These are phyloP conservation scores for Neomorphus geoffroyi DNA, from an alignment of 2,797 vertebrate species.

Conservation along the genomic window DNA sequence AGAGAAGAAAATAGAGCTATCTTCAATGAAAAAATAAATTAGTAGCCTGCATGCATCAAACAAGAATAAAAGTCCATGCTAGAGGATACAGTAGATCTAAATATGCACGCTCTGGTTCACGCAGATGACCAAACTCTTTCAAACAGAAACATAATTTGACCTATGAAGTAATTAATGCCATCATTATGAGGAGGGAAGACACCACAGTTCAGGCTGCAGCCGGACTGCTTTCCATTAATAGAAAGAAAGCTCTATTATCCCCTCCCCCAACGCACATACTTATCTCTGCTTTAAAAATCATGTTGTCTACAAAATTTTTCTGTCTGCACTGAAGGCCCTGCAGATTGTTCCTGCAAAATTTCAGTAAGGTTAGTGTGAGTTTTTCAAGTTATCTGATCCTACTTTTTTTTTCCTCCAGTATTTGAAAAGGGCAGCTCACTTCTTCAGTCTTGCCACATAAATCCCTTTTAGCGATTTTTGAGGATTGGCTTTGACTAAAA, in stretches of 20 bases:
- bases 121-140: slow-evolving; percentile 13
- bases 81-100: slow-evolving; percentile 22
- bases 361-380: neutral
- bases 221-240: slow-evolving; percentile 44
- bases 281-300: slow-evolving; percentile 23
- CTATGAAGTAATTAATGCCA: slow-evolving; percentile 62
- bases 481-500: neutral
- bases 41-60: slow-evolving; percentile 10
- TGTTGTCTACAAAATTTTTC: neutral
- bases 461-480: neutral
- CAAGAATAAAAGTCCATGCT: slow-evolving; percentile 9
- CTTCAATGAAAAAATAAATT: slow-evolving; percentile 30
- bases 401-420: neutral
- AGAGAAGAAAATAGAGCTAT: neutral
- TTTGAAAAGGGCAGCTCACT: neutral
- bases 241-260: slow-evolving; percentile 45
- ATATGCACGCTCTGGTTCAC: slow-evolving; percentile 46
- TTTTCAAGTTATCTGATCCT: neutral
- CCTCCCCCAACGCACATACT: neutral
- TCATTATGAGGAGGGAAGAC: slow-evolving; percentile 45
- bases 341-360: neutral
- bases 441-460: neutral
- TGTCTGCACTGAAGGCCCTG: neutral
- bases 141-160: slow-evolving; percentile 54
- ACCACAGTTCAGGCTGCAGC: slow-evolving; percentile 43